Evolutionary conservation across 2,113 vertebrate genomes (phyloP), one percentile per base, ranked within the genome.

Genomic region (Rafetus swinhoei): DNA sequence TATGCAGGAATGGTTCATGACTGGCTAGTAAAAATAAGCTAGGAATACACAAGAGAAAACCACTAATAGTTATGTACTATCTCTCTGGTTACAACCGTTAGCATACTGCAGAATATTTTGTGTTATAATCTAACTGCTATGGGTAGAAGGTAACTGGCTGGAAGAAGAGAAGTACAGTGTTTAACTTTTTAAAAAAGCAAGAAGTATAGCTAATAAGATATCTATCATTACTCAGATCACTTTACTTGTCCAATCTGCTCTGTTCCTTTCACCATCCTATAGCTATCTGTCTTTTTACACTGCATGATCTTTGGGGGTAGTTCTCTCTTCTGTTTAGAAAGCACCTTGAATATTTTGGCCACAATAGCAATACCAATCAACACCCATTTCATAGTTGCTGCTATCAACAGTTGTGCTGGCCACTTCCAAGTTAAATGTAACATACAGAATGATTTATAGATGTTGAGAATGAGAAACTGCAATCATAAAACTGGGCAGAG

Each of bases 321-420:
- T 32, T 35, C 27, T 62, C 7, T 57, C 84, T 76, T 86, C 57
- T 45, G 9, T 6, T 87, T 90, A 59, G 77, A 59, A 88, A 93
- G 15, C 57, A 52, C 16, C 4, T 82, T 60, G 45, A 3, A 80
- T 4, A 13, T 80, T 92, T 93, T 1, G 1, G 62, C 80, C 45
- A 72, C 32, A 76, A 45, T 3, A 35, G 65, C 32, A 89, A 35
- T 57, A 56, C 2, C 87, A 69, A 54, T 54, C 79, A 53, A 4
- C 85, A 19, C 90, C 89, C 91, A 87, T 86, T 93, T 97, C 93
- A 96, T 94, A 96, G 72, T 79, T 53, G 50, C 84, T 72, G 50
- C 24, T 4, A 35, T 96, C 87, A 87, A 84, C 81, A 90, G 79
- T 59, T 92, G 60, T 50, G 29, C 93, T 45, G 80, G 87, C n/a